A percentile compares a stretch with the other conserved stretches of the same genome.
Evolutionary conservation across 2,797 vertebrate species (phyloP).

Genomic region (Tragopan temminckii): DNA sequence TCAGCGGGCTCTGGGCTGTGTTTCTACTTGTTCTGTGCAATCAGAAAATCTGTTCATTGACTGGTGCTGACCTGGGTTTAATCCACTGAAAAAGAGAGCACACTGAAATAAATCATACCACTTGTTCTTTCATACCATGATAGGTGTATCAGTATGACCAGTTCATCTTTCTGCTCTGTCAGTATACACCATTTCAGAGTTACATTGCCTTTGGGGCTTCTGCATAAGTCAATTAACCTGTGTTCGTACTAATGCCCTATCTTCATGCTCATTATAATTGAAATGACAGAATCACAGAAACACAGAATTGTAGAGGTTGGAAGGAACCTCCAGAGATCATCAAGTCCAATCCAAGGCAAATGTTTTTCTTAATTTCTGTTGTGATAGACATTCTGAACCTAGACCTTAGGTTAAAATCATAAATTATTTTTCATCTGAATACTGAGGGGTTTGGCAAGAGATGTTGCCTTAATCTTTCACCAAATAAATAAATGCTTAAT

Average conservation of each 20-base stretch:
- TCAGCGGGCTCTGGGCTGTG: background rate
- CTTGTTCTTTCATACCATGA: background rate
- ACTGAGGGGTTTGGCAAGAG: background rate
- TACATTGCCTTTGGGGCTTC: background rate
- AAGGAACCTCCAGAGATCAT: too few relatives aligned
- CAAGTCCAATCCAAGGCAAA: too few relatives aligned
- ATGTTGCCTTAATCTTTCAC: background rate
- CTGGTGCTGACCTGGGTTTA: background rate
- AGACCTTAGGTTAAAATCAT: background rate
- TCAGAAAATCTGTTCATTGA: background rate
- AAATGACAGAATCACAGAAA: too few relatives aligned
- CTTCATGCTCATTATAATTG: background rate
- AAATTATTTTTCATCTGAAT: background rate
- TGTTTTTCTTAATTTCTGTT: background rate
- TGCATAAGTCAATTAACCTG: background rate
- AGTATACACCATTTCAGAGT: background rate
- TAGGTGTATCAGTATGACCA: background rate
- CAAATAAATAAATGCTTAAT: conserved; percentile 6
- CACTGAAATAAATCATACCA: background rate
- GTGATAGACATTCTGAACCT: background rate
- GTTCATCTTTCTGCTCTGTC: background rate
- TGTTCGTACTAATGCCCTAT: background rate
- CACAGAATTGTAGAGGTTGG: too few relatives aligned
- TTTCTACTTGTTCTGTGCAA: background rate
- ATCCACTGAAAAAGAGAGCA: background rate